Evolutionary conservation across 30 jellyfish, hydroid and myxozoan genomes (phyloP), one percentile per base, ranked within the genome.

Genomic region (Aurelia sp.): DNA sequence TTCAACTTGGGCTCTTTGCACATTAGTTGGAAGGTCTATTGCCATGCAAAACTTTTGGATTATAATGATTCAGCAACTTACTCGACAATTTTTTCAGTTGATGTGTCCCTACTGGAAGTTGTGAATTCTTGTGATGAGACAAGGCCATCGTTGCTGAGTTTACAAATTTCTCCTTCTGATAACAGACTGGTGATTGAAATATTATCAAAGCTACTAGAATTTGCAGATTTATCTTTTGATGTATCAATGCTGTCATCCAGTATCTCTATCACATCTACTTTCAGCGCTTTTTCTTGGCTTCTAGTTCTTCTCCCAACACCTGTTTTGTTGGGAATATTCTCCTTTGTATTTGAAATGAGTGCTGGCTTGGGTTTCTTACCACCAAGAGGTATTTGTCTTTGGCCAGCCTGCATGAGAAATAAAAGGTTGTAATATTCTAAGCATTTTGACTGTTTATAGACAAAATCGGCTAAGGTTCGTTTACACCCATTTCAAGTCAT

Each of bases 151-250:
- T 86, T 57, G 75, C 76, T 73, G 52, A 84, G 78, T 66, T 72
- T 84, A 22, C 84, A 77, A 35, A 84, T 30, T 19, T 84, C 88
- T 33, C 70, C 72, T n/a, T 84, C 93, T 4, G 93, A 72, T 55
- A 84, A 20, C 31, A 70, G 13, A 67, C 93, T 84, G 64, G 78
- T 22, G 7, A 84, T 48, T 21, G 93, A 84, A 33, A 70, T 77
- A 67, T 72, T 84, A 50, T 72, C 93, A 84, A 84, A 84, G 68
- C 82, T 72, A 67, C 68, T 67, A 19, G 84, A 66, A 55, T 81
- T 67, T 4, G 51, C 76, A 63, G 91, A 5, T 38, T 84, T 73
- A 13, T 73, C 76, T 30, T 51, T 59, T 19, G 75, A n/a, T 47
- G 71, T 7, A 6, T 44, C 63, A 16, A 52, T 27, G 31, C 24